A percentile compares a stretch with the other conserved stretches of the same genome.
phyloP scores from a whole-genome alignment of 2,797 vertebrate genomes.

The Argya squamiceps region DNA sequence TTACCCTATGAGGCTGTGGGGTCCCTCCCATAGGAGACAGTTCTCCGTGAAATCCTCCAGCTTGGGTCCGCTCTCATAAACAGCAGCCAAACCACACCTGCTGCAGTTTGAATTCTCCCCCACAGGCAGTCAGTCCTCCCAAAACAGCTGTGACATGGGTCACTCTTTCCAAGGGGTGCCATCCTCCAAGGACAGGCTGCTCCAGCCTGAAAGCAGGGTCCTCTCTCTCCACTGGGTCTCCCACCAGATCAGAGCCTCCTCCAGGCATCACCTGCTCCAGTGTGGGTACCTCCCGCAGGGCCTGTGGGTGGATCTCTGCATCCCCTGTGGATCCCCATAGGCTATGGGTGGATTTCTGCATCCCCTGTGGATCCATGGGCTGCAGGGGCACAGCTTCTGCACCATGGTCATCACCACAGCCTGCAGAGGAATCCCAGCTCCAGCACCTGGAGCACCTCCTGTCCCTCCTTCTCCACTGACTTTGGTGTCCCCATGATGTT shows the following conservation, averaged over 20 bases:
- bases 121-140: background rate
- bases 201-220: background rate
- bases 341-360: background rate
- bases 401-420: accelerated
- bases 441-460: accelerated
- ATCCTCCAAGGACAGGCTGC: background rate
- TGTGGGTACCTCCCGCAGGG: accelerated
- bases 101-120: accelerated
- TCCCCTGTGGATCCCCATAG: accelerated
- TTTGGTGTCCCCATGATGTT: background rate
- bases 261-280: background rate
- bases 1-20: accelerated
- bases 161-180: background rate
- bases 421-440: background rate
- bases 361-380: too few species aligned
- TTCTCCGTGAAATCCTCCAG: too few species aligned
- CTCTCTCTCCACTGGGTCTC: background rate
- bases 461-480: background rate
- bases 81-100: background rate
- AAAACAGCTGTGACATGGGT: accelerated
- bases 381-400: background rate
- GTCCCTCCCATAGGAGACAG: background rate
- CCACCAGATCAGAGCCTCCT: background rate
- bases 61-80: accelerated
- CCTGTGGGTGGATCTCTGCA: background rate